Evolutionary conservation across 2,113 vertebrate species (phyloP).

Genomic region (Salvelinus sp.): DNA sequence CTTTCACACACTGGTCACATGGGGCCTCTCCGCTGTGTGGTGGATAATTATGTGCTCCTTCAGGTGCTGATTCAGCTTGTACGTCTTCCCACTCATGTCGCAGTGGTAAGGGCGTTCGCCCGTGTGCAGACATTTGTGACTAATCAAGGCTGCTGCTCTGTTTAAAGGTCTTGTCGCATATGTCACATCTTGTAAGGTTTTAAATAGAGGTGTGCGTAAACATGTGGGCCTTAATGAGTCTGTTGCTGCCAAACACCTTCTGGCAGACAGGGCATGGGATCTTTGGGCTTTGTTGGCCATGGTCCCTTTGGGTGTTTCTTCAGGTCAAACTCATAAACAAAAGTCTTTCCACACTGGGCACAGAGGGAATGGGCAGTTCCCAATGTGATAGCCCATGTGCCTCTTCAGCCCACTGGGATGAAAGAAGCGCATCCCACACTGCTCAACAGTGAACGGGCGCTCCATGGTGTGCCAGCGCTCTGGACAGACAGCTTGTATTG

Average conservation of each 20-base stretch:
- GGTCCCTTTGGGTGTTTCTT: slow-evolving; percentile 73
- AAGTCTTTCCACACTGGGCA: slow-evolving; percentile 73
- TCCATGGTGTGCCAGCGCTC: slow-evolving; percentile 72
- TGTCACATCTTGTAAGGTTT: slow-evolving; percentile 66
- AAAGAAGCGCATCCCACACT: slow-evolving; percentile 66
- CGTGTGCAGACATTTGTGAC: slow-evolving; percentile 67
- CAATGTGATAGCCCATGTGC: slow-evolving; percentile 73
- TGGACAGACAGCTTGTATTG: slow-evolving; percentile 68
- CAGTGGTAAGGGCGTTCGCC: slow-evolving; percentile 70
- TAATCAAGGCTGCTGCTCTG: slow-evolving; percentile 67
- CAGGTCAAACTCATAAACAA: slow-evolving; percentile 69
- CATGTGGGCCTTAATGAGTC: slow-evolving; percentile 53
- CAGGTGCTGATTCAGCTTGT: slow-evolving; percentile 69
- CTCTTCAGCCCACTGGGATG: slow-evolving; percentile 71
- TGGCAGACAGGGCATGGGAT: slow-evolving; percentile 68
- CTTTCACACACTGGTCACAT: slow-evolving; percentile 65
- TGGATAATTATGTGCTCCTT: slow-evolving; percentile 66
- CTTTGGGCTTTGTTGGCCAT: slow-evolving; percentile 65
- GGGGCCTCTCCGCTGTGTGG: slow-evolving; percentile 65
- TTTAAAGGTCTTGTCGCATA: slow-evolving; percentile 68
- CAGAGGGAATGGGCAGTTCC: slow-evolving; percentile 70
- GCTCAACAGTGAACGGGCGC: slow-evolving; percentile 69
- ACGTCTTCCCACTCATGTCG: slow-evolving; percentile 68
- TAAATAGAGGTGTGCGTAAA: slow-evolving; percentile 69
- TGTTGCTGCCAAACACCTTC: slow-evolving; percentile 72